Evolutionary conservation across 1,140 invertebrate species (phyloP), one percentile per base, ranked within the genome.

Genomic region (Vanessa atalanta): DNA sequence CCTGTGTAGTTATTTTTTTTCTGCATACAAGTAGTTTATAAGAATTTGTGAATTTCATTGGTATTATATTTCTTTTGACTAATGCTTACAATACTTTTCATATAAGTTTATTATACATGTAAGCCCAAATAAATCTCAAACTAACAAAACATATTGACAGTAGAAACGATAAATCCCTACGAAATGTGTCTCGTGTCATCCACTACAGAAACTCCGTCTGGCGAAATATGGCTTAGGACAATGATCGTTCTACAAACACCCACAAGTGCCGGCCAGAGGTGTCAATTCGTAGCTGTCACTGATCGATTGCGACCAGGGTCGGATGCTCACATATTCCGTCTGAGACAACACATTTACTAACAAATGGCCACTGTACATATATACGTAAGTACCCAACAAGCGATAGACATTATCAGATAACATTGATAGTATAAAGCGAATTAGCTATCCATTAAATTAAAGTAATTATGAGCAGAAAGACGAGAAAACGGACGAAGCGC

Each of bases 251-350:
- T 48, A 43, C 65, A 73, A 67, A 67, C 76, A 64, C 78, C 73
- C 57, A 79, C 76, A 63, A 67, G 55, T 65, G 76, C 69, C 69
- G 71, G 51, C 63, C 53, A 64, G 71, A 77, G 74, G 82, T 85
- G 83, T 86, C 84, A 86, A 85, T 80, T 85, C 78, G 76, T 65
- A 61, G 65, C 71, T 84, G 84, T 80, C 83, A 81, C 78, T 88
- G 87, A 88, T 89, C 83, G 83, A 89, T 86, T 81, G 82, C 69
- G 65, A 72, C 74, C 53, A 75, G 78, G 66, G 11, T 65, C 23
- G 51, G 71, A 47, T 15, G 51, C 65, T 55, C 51, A 20, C 26
- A 68, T 53, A 48, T 71, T 70, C 65, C 70, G 47, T 68, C 64
- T 26, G 57, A 70, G 48, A 61, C 57, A 66, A 72, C 69, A 72